Evolutionary conservation across 2,113 vertebrate genomes (phyloP).

Genomic region (Turnix velox): DNA sequence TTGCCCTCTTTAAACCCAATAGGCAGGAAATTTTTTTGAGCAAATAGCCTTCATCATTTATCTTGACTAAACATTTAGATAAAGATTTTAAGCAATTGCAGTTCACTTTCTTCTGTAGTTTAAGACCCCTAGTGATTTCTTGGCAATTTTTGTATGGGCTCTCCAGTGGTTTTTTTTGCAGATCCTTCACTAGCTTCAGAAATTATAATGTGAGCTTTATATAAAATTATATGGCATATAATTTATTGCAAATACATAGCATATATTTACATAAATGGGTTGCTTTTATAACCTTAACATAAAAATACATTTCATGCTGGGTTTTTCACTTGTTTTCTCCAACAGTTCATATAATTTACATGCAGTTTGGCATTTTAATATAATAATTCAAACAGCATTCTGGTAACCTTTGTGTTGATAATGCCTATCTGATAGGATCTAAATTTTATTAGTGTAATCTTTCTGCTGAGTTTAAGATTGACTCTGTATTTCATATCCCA

Average conservation of each 20-base stretch:
- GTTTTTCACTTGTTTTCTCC: not conserved
- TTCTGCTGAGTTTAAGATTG: not conserved
- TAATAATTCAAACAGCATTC: not conserved
- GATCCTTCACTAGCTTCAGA: not conserved
- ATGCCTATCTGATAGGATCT: not conserved
- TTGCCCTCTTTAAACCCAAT: not conserved
- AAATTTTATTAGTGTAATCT: not conserved
- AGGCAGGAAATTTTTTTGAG: not conserved
- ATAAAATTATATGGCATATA: not conserved
- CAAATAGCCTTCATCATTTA: not conserved
- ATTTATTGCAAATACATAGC: not conserved
- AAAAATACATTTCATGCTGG: not conserved
- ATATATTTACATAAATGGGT: not conserved
- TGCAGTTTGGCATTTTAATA: not conserved
- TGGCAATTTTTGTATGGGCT: not conserved
- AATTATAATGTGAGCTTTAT: not conserved
- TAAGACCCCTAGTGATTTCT: not conserved
- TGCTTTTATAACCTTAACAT: constrained; percentile 5
- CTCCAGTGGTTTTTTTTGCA: not conserved
- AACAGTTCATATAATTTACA: not conserved
- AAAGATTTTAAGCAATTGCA: constrained; percentile 1
- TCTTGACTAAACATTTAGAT: not conserved
- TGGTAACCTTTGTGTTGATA: not conserved
- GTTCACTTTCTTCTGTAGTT: not conserved
- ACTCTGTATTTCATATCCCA: not conserved